Evolutionary conservation across 2,797 vertebrate genomes (phyloP).

Genomic region (Meriones psammophilus): DNA sequence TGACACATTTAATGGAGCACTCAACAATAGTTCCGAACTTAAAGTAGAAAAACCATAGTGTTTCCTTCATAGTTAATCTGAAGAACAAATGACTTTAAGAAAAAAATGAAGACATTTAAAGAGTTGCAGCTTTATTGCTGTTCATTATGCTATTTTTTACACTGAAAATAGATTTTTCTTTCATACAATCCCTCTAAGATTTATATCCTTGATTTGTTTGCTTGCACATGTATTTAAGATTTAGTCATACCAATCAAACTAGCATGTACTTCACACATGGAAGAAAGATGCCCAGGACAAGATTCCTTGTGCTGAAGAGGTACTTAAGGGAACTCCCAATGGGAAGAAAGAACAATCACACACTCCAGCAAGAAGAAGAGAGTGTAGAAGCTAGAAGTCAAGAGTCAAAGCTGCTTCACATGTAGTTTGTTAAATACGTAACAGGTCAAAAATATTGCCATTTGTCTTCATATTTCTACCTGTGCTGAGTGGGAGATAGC

Average conservation of each 20-base stretch:
- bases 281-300: neutral
- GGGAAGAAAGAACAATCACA: neutral
- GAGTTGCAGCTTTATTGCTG: neutral
- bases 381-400: neutral
- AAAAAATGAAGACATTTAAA: neutral
- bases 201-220: neutral
- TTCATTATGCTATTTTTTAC: neutral
- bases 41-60: neutral
- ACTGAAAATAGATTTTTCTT: neutral
- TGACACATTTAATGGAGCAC: neutral
- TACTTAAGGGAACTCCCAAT: neutral
- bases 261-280: neutral
- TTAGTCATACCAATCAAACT: neutral
- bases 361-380: neutral
- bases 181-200: neutral
- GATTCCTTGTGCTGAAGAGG: neutral
- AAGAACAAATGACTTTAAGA: neutral
- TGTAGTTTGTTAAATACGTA: neutral
- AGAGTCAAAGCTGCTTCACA: neutral
- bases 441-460: neutral
- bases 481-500: neutral
- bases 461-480: neutral
- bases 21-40: conserved; percentile 35
- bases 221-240: neutral
- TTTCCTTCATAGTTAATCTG: conserved; percentile 6